These are phyloP conservation scores for Idaea dimidiata DNA, from an alignment of 2,888 invertebrate species.

Conservation along the genomic window DNA sequence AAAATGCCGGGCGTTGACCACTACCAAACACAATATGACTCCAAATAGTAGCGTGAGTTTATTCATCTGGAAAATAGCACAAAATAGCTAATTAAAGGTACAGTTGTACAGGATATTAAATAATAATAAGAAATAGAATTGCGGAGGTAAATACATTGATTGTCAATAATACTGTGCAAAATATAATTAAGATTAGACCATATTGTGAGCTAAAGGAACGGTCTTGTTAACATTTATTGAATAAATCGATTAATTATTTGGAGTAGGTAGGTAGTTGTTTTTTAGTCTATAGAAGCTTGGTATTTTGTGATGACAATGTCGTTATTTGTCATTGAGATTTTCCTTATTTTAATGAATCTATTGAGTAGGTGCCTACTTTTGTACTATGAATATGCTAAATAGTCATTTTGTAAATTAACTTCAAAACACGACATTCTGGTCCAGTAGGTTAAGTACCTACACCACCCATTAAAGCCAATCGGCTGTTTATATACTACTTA, in stretches of 20 bases:
- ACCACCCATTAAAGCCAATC: neutral
- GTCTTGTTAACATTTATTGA: neutral
- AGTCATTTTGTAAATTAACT: neutral
- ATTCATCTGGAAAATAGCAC: constrained; percentile 56
- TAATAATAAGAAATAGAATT: constrained; percentile 13
- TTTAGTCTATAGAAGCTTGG: neutral
- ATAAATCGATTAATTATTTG: neutral
- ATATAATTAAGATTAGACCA: neutral
- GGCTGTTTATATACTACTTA: neutral
- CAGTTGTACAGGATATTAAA: constrained; percentile 12
- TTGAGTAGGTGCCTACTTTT: neutral
- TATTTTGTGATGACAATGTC: neutral
- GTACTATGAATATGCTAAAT: neutral
- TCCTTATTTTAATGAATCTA: neutral
- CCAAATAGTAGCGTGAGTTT: constrained; percentile 41
- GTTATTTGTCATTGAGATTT: neutral
- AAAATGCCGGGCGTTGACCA: constrained; percentile 44
- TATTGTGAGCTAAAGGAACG: neutral
- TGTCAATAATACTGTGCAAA: neutral
- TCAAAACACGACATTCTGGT: neutral
- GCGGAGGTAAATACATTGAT: neutral
- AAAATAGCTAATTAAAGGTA: constrained; percentile 17
- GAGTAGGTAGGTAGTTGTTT: neutral
- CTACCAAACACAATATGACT: constrained; percentile 40
- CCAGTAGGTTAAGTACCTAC: neutral